These are phyloP conservation scores for Sepioteuthis lessoniana DNA, from an alignment of 2,888 invertebrate species.

Conservation along the genomic window DNA sequence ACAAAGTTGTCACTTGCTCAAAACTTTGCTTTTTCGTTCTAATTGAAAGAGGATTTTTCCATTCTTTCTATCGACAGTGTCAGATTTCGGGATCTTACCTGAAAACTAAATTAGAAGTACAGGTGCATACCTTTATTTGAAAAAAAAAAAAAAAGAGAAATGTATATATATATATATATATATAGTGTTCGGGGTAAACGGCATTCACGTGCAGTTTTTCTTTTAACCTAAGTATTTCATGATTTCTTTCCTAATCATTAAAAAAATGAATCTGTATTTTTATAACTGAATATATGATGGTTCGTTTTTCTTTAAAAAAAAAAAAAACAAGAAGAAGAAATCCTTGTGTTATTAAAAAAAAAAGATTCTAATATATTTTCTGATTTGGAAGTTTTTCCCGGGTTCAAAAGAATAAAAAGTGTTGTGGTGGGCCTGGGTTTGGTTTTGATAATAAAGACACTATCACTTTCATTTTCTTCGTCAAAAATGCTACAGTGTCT, in stretches of 20 bases:
- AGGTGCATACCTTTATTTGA: background rate
- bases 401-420: no score
- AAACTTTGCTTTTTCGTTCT: background rate
- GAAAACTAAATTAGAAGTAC: background rate
- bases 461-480: no score
- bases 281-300: background rate
- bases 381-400: no score
- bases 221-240: background rate
- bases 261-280: background rate
- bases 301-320: background rate
- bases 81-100: background rate
- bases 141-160: no score
- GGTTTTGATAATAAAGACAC: no score
- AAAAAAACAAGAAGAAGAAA: background rate
- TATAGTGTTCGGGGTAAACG: background rate
- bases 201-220: background rate
- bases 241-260: background rate
- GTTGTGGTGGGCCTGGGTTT: no score
- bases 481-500: no score
- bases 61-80: background rate
- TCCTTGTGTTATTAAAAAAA: no score
- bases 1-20: background rate
- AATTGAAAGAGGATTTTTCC: background rate
- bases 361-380: no score
- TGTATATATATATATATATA: no score